Conservation (phyloP, 1,140 invertebrate species). For the Sitobion miscanthi region DNA sequence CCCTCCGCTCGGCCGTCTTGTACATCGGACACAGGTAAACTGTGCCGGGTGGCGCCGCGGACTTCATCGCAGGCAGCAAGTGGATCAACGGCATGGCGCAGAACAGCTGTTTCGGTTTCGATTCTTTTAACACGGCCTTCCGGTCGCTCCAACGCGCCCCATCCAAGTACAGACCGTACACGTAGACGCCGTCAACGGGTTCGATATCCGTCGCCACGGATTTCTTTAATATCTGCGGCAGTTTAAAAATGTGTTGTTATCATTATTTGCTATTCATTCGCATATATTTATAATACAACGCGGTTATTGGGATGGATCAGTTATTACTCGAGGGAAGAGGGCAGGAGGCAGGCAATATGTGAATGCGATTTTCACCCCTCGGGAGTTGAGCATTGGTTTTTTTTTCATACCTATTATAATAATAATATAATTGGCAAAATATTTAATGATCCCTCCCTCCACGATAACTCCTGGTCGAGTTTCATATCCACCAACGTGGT, state of each 20-base stretch:
- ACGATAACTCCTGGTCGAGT: no score
- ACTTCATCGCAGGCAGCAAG: constrained; percentile 63
- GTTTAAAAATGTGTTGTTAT: background rate
- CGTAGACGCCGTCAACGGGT: constrained; percentile 79
- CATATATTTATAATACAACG: no score
- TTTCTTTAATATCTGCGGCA: constrained; percentile 11
- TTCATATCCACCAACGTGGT: no score
- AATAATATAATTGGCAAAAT: background rate
- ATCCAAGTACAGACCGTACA: constrained; percentile 83
- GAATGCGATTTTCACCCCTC: background rate
- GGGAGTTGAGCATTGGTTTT: background rate
- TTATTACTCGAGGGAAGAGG: no score
- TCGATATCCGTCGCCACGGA: constrained; percentile 59
- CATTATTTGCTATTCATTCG: background rate
- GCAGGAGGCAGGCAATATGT: background rate
- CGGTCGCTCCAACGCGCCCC: constrained; percentile 81
- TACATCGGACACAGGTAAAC: constrained; percentile 84
- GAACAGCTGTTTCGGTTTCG: constrained; percentile 82
- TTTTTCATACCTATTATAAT: background rate
- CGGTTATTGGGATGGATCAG: no score
- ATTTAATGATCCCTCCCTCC: background rate
- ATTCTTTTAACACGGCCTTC: constrained; percentile 68
- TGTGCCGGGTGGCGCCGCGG: constrained; percentile 60
- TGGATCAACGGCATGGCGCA: constrained; percentile 80
- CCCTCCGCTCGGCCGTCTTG: constrained; percentile 84